A percentile compares a stretch with the other conserved stretches of the same genome.
These are phyloP conservation scores for Tuta absoluta DNA, from an alignment of 2,888 invertebrate genomes.

Conservation along the genomic window DNA sequence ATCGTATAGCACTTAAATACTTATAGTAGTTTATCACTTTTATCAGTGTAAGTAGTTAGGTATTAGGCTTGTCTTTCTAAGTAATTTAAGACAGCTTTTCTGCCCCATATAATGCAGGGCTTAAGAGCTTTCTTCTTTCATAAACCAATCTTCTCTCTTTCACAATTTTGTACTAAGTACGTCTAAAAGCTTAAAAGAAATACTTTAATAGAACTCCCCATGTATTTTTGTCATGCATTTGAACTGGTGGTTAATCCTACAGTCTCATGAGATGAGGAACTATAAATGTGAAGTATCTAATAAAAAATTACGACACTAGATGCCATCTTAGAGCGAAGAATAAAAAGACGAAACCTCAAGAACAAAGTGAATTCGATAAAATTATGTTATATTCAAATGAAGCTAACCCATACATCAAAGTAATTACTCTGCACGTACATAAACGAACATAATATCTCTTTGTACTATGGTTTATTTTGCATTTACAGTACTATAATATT, in stretches of 20 bases:
- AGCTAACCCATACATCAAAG: too few species aligned
- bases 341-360: too few species aligned
- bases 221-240: neutral
- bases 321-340: too few species aligned
- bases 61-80: neutral
- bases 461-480: too few species aligned
- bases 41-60: too few species aligned
- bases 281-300: constrained; percentile 4
- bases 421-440: too few species aligned
- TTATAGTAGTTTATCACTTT: too few species aligned
- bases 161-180: neutral
- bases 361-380: too few species aligned
- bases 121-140: neutral
- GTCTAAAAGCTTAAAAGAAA: neutral
- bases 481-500: too few species aligned
- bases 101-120: neutral
- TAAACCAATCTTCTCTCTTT: neutral
- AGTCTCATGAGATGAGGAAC: neutral
- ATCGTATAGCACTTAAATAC: too few species aligned
- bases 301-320: constrained; percentile 2
- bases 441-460: too few species aligned
- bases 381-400: too few species aligned
- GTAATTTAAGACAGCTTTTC: neutral
- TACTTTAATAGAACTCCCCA: neutral
- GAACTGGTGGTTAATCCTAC: neutral